These are phyloP conservation scores for Adoxophyes honmai DNA, from an alignment of 1,140 invertebrate genomes.

Conservation along the genomic window DNA sequence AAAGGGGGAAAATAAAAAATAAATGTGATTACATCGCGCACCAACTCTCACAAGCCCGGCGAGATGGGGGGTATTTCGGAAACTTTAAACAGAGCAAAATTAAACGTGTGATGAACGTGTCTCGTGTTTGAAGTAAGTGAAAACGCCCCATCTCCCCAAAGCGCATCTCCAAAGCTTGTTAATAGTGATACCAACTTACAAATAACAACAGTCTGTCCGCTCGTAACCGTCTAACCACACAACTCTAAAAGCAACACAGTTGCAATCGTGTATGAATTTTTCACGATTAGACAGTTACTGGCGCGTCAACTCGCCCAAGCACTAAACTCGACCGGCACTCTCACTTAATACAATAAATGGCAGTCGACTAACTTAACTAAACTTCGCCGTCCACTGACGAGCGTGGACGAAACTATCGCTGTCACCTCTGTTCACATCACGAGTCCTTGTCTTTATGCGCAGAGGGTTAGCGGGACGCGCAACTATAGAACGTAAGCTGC, in stretches of 20 bases:
- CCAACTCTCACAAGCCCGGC: neutral
- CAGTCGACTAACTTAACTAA: conserved; percentile 19
- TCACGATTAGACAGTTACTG: neutral
- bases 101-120: no score
- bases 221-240: no score
- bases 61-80: neutral
- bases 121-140: no score
- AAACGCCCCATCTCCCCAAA: neutral
- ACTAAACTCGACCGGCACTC: neutral
- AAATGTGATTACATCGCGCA: conserved; percentile 2
- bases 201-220: neutral
- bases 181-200: neutral
- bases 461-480: no score
- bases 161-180: neutral
- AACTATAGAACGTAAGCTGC: no score
- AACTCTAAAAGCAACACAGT: no score
- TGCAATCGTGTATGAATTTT: no score
- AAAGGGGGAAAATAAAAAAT: conserved; percentile 8
- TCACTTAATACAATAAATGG: conserved; percentile 21
- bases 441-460: no score
- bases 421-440: no score
- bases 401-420: no score
- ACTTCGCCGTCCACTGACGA: neutral
- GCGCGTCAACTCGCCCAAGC: neutral
- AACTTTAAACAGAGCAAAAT: no score